Conservation (phyloP, 1,140 invertebrate genomes). For the Rhagoletis pomonella region DNA sequence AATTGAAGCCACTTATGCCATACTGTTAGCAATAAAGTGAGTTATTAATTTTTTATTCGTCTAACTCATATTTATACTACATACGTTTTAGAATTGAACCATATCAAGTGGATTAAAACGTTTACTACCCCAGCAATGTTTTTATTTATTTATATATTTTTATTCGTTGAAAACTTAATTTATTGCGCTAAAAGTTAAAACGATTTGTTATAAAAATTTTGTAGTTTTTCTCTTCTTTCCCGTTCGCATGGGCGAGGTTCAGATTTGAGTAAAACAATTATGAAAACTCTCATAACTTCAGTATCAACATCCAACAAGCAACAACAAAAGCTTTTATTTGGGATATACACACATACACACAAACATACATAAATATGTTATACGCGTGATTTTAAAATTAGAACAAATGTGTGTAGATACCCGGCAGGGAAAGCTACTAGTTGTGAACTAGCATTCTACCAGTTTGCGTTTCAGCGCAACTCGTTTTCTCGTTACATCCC, state of each 20-base stretch:
- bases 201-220: neutral
- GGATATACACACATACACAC: neutral
- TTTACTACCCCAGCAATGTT: neutral
- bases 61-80: neutral
- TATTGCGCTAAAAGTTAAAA: neutral
- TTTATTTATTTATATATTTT: neutral
- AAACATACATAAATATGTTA: neutral
- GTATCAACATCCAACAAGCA: neutral
- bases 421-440: too few relatives aligned
- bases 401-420: too few relatives aligned
- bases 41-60: neutral
- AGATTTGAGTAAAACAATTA: slow-evolving; percentile 4
- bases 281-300: slow-evolving; percentile 16
- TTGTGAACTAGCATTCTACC: too few relatives aligned
- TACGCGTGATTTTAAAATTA: too few relatives aligned
- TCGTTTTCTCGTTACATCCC: too few relatives aligned
- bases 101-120: neutral
- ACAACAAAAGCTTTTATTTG: too few relatives aligned
- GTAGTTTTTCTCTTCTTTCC: neutral
- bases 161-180: neutral
- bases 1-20: neutral
- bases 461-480: too few relatives aligned
- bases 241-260: neutral
- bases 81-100: neutral
- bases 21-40: neutral